Evolutionary conservation across 2,888 invertebrate genomes (phyloP).

Genomic region (Torymus texanus): DNA sequence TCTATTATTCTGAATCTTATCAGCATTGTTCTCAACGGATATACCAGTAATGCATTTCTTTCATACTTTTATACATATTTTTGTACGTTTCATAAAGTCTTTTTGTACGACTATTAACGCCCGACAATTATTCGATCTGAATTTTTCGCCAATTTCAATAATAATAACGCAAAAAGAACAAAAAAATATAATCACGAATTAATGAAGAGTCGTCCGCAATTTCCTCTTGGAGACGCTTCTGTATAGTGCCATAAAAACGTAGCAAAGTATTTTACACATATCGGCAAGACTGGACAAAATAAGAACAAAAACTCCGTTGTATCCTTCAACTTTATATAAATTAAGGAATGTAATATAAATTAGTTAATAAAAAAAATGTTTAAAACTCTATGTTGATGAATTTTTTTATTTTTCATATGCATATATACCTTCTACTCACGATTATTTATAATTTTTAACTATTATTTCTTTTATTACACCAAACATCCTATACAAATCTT

Average conservation of each 20-base stretch:
- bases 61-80: conserved; percentile 27
- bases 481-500: no score
- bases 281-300: conserved; percentile 19
- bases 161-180: conserved; percentile 7
- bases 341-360: conserved; percentile 52
- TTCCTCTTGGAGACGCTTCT: conserved; percentile 32
- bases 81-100: background rate
- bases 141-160: background rate
- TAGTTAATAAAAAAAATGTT: conserved; percentile 47
- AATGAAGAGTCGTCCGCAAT: conserved; percentile 29
- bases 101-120: background rate
- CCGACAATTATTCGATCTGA: background rate
- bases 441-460: no score
- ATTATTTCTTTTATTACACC: no score
- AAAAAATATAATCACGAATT: background rate
- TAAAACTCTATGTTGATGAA: conserved; percentile 3
- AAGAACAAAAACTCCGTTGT: conserved; percentile 11
- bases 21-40: conserved; percentile 16
- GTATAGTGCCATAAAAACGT: conserved; percentile 47
- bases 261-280: conserved; percentile 38
- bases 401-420: conserved; percentile 6
- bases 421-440: background rate
- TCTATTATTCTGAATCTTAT: background rate
- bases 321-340: conserved; percentile 23
- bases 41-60: conserved; percentile 50